These are phyloP conservation scores for Galagoides demidoff DNA, from an alignment of 2,797 vertebrate species.

Conservation along the genomic window DNA sequence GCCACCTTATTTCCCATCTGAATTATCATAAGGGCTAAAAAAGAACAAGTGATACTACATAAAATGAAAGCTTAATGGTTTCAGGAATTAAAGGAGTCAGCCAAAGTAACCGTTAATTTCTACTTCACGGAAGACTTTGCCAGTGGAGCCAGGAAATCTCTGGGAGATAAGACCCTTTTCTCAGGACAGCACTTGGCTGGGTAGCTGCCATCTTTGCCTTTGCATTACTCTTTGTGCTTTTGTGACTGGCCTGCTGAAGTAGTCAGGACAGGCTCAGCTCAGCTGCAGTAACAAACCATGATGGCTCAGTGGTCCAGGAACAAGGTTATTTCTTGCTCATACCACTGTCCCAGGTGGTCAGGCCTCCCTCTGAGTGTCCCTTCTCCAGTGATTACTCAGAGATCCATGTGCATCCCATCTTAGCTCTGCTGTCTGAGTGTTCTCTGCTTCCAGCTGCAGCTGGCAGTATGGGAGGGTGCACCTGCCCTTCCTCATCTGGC, in stretches of 20 bases:
- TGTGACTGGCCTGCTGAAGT: background rate
- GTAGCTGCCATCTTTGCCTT: background rate
- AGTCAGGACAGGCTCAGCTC: background rate
- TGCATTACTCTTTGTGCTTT: background rate
- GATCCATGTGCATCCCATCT: background rate
- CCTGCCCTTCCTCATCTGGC: too few relatives aligned
- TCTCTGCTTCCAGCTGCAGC: background rate
- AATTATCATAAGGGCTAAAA: background rate
- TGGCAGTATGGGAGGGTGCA: accelerated
- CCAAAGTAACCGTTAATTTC: background rate
- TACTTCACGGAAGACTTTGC: background rate
- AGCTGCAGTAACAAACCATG: background rate
- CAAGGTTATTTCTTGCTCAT: background rate
- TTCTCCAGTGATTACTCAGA: background rate
- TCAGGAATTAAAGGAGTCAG: background rate
- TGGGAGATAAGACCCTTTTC: background rate
- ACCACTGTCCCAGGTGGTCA: background rate
- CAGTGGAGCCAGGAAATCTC: background rate
- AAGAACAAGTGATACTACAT: background rate
- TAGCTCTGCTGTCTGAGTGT: background rate
- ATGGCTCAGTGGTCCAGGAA: background rate
- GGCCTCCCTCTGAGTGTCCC: background rate
- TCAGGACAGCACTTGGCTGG: background rate
- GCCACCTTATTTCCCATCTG: background rate
- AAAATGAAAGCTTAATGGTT: background rate